Conservation (phyloP, 2,888 invertebrate genomes). For the Phaedon cochleariae region DNA sequence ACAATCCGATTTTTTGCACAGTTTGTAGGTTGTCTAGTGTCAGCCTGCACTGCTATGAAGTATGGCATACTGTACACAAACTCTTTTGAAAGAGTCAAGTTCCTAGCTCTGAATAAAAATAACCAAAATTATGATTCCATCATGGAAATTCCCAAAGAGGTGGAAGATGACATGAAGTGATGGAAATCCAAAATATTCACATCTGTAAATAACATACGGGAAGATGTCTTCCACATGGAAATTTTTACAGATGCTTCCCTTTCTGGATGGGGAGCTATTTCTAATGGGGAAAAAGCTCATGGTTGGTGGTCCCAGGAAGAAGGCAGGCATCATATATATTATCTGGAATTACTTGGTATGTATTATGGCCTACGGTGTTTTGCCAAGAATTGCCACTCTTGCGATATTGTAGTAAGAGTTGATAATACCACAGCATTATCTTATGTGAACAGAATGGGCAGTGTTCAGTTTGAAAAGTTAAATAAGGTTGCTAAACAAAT, state of each 20-base stretch:
- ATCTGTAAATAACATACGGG: not conserved
- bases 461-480: too few relatives aligned
- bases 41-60: not conserved
- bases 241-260: not conserved
- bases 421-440: conserved; percentile 21
- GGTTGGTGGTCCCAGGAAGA: not conserved
- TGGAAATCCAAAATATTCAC: not conserved
- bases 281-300: not conserved
- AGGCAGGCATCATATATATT: not conserved
- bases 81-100: not conserved
- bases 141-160: not conserved
- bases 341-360: not conserved
- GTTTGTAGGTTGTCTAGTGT: not conserved
- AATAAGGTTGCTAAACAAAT: conserved; percentile 28
- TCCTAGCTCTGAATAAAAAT: not conserved
- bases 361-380: not conserved
- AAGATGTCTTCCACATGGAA: not conserved
- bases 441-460: too few relatives aligned
- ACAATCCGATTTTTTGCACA: not conserved
- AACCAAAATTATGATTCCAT: not conserved
- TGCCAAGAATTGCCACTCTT: not conserved
- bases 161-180: not conserved
- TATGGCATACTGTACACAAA: not conserved
- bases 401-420: not conserved
- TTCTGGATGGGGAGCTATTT: not conserved